A percentile compares a stretch with the other conserved stretches of the same genome.
Evolutionary conservation across 2,888 invertebrate species (phyloP).

Genomic region (Dolichopus griseipennis): DNA sequence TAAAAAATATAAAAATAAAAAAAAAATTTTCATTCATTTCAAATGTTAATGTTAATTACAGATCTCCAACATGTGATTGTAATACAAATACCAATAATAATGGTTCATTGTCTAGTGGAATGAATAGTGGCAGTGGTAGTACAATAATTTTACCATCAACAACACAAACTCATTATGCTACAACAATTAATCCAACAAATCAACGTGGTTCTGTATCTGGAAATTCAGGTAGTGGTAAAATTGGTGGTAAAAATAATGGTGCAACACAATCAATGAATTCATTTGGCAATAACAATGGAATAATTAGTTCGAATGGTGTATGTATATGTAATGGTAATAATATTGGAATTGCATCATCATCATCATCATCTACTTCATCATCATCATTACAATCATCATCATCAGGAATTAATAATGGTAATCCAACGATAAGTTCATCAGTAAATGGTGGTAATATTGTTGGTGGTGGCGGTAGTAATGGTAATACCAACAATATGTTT

Average conservation of each 20-base stretch:
- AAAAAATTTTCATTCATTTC: not conserved
- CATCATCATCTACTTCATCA: not conserved
- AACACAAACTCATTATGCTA: slow-evolving; percentile 25
- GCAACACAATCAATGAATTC: slow-evolving; percentile 26
- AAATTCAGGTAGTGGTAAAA: slow-evolving; percentile 25
- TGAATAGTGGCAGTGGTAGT: slow-evolving; percentile 26
- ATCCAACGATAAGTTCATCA: slow-evolving; percentile 22
- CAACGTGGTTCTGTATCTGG: slow-evolving; percentile 27
- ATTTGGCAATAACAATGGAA: slow-evolving; percentile 10
- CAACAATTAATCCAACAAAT: slow-evolving; percentile 29
- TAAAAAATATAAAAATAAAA: not conserved
- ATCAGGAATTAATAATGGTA: slow-evolving; percentile 27
- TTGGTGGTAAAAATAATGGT: slow-evolving; percentile 34
- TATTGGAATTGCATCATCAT: slow-evolving; percentile 18
- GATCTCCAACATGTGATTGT: slow-evolving; percentile 43
- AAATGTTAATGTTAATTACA: slow-evolving; percentile 23
- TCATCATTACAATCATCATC: slow-evolving; percentile 36
- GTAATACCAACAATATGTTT: slow-evolving; percentile 4
- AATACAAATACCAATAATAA: slow-evolving; percentile 17
- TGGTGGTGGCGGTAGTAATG: too few relatives aligned
- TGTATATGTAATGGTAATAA: slow-evolving; percentile 19
- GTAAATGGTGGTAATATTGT: slow-evolving; percentile 14
- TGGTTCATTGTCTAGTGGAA: not conserved
- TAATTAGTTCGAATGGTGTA: slow-evolving; percentile 11
- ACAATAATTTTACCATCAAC: slow-evolving; percentile 24